Evolutionary conservation across 2,113 vertebrate genomes (phyloP), one percentile per base, ranked within the genome.

Genomic region (Sceloporus tristichus): DNA sequence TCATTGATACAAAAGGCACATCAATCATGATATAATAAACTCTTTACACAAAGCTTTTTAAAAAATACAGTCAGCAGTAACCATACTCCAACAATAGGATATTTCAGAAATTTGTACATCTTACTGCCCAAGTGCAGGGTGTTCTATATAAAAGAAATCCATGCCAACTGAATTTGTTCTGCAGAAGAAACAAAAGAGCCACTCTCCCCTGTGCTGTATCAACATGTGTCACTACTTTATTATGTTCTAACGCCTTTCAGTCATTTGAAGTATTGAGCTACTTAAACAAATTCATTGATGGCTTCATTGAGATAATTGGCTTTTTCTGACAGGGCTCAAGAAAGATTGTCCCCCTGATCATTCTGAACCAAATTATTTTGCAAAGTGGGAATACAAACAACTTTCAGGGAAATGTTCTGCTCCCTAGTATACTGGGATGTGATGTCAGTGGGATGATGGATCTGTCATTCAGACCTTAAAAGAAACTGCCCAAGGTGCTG

Each of bases 321-420:
- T 92, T 84, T 79, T 5, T 38, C 14, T 85, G 86, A 54, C 77
- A 89, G 84, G 54, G 59, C 85, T 62, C 74, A 84, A 62, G 27
- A 42, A 78, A 76, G 53, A 71, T 91, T 54, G 85, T 90, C 91
- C 87, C 13, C 66, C 77, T 0, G 0, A 87, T 87, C 79, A 88
- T 92, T 90, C 29, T 84, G 59, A 71, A 82, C 40, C 87, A 92
- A 91, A 75, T 75, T 89, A 2, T 79, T 86, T 76, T 90, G 65
- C 85, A 78, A 82, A 91, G 89, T 56, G 91, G 66, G 11, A 87
- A 79, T 87, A 27, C 87, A 23, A 92, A 88, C 82, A 56, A 76
- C 77, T 87, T 0, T 71, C n/a, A 79, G 23, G 13, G 6, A 66
- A 79, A 7, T 71, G 5, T 14, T 79, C 5, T 70, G 42, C 48